Conservation (phyloP, 2,797 vertebrate species). For the Sciurus vulgaris region DNA sequence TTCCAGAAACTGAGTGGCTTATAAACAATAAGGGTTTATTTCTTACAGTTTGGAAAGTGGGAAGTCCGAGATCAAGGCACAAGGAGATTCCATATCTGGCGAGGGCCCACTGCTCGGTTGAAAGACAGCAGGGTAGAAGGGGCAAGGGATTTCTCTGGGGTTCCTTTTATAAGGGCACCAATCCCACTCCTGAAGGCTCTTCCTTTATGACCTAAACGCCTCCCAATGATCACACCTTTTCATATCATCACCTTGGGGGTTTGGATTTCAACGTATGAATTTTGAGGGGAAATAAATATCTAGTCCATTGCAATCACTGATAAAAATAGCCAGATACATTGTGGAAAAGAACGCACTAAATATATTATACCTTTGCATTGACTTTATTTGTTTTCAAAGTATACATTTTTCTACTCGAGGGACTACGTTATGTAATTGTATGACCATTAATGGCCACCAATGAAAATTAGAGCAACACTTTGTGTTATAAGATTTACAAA, state of each 20-base stretch:
- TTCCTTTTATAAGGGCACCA: background rate
- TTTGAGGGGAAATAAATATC: conserved; percentile 11
- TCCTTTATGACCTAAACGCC: background rate
- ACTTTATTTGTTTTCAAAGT: conserved; percentile 59
- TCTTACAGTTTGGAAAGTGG: background rate
- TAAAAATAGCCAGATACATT: background rate
- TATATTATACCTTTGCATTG: conserved; percentile 1
- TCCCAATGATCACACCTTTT: background rate
- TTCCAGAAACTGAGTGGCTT: background rate
- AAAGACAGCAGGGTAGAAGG: background rate
- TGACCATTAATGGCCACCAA: conserved; percentile 53
- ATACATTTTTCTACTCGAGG: conserved; percentile 33
- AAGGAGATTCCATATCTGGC: background rate
- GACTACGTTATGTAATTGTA: conserved; percentile 34
- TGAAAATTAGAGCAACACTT: conserved; percentile 68
- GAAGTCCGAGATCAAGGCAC: background rate
- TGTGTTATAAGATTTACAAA: conserved; percentile 47
- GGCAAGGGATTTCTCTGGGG: background rate
- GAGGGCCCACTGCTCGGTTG: background rate
- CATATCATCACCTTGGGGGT: background rate
- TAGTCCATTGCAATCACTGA: background rate
- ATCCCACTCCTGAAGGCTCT: background rate
- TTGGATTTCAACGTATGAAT: background rate
- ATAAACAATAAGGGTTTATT: background rate
- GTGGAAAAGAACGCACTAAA: conserved; percentile 45